Evolutionary conservation across 2,888 invertebrate species (phyloP).

Genomic region (Frankliniella intonsa): DNA sequence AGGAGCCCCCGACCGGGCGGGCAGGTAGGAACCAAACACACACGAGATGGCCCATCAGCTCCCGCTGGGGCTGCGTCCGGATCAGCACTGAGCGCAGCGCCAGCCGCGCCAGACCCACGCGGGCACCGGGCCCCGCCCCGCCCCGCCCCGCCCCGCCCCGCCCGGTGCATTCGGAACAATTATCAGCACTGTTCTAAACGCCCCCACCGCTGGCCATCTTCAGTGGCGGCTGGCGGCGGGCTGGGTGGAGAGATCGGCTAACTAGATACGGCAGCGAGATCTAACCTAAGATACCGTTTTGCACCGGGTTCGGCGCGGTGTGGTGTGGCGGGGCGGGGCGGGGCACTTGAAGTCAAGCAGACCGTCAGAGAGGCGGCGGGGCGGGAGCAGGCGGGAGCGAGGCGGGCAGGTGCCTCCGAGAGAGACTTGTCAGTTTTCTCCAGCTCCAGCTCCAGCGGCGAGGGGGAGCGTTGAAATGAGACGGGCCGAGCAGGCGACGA

Average conservation of each 20-base stretch:
- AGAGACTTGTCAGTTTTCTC: background rate
- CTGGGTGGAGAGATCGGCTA: background rate
- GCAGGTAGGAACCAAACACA: too few species aligned
- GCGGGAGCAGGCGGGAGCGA: background rate
- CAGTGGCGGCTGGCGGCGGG: background rate
- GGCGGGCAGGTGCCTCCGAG: background rate
- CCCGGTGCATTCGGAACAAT: background rate
- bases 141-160: too few species aligned
- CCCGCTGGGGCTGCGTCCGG: too few species aligned
- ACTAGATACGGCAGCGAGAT: slow-evolving; percentile 3
- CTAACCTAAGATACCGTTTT: background rate
- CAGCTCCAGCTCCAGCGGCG: background rate
- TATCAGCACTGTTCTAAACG: slow-evolving; percentile 13
- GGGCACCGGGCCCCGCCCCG: too few species aligned
- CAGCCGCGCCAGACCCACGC: too few species aligned
- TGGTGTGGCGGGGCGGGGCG: background rate
- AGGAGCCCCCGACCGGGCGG: too few species aligned
- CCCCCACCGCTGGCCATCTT: slow-evolving; percentile 11
- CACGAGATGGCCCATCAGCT: background rate
- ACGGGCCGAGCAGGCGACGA: background rate
- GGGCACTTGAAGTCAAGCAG: background rate
- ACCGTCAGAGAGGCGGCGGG: background rate
- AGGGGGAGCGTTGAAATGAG: background rate
- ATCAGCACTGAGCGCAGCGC: too few species aligned
- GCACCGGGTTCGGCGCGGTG: background rate